Conservation (phyloP, 2,888 invertebrate species). For the Agrilus cyanescens region DNA sequence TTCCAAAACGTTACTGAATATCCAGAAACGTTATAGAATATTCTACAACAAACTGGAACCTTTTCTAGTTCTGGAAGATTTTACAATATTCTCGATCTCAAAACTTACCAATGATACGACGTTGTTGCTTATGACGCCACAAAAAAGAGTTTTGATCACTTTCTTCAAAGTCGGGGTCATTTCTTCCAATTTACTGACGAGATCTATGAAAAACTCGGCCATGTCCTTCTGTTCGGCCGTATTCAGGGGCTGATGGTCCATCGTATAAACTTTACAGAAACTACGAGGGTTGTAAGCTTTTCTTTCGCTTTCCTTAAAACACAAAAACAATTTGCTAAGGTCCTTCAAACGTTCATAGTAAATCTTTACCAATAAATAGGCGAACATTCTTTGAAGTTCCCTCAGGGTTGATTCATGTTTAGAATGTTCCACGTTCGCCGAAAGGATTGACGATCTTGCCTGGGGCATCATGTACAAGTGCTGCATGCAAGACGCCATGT, state of each 20-base stretch:
- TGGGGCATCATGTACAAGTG: constrained; percentile 96
- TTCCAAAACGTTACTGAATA: too few relatives aligned
- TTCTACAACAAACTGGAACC: too few relatives aligned
- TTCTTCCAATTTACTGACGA: constrained; percentile 90
- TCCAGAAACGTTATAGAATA: too few relatives aligned
- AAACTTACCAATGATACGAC: constrained; percentile 80
- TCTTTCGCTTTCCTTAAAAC: constrained; percentile 71
- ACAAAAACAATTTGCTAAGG: background rate
- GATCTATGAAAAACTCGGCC: constrained; percentile 96
- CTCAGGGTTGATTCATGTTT: constrained; percentile 73
- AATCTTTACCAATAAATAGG: constrained; percentile 60
- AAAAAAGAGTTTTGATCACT: constrained; percentile 82
- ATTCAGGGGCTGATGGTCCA: constrained; percentile 93
- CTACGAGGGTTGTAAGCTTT: constrained; percentile 92
- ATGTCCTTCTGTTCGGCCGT: constrained; percentile 96
- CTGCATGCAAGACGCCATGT: constrained; percentile 96
- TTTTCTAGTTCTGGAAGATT: too few relatives aligned
- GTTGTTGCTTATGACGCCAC: constrained; percentile 89
- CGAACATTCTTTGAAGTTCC: constrained; percentile 91
- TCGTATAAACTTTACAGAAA: constrained; percentile 92
- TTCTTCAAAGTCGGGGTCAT: constrained; percentile 86
- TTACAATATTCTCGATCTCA: too few relatives aligned
- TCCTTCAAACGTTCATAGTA: background rate
- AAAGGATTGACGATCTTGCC: constrained; percentile 72
- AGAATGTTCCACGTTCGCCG: constrained; percentile 56